Evolutionary conservation across 2,113 vertebrate genomes (phyloP), one percentile per base, ranked within the genome.

Genomic region (Semnornis frantzii): DNA sequence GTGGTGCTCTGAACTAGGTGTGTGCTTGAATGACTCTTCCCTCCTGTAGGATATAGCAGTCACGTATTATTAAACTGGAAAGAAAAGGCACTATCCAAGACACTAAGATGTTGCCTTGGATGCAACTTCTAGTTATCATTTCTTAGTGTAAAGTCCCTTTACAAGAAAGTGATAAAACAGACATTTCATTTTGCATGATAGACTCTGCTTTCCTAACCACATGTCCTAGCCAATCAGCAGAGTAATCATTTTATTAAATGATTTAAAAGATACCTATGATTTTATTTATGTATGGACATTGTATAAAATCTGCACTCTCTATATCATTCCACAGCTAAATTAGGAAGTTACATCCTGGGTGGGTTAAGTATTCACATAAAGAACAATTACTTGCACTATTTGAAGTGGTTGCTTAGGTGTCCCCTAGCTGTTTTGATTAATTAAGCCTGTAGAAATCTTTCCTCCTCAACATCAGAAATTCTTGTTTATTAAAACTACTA

Each of bases 401-500:
- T 95, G 78, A 85, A 28, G 20, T 63, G 39, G 39, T 77, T 93
- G 44, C 42, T 89, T 95, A 91, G 69, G 85, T 96, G 87, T 93
- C 93, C 69, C 54, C 48, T 78, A 44, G 77, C 58, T 91, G 73
- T 85, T 95, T 84, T 90, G 72, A 90, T 91, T 93, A 90, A 92
- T 94, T 94, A 94, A 86, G 44, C 85, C 62, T 72, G 58, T 92
- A 82, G 70, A 96, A 95, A 85, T 34, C 48, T 82, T 92, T 27
- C 82, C 44, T 87, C 30, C 66, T 50, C 39, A 81, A 79, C 63
- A 65, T 91, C 60, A 86, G 76, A 50, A 75, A 57, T 74, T 54
- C 28, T 89, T 94, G 66, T 88, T 96, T 95, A 83, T 91, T 77
- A 66, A 92, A 94, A 74, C 73, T 9, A 69, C 90, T 93, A 82